These are phyloP conservation scores for Indri indri DNA, from an alignment of 2,113 vertebrate genomes.

Conservation along the genomic window DNA sequence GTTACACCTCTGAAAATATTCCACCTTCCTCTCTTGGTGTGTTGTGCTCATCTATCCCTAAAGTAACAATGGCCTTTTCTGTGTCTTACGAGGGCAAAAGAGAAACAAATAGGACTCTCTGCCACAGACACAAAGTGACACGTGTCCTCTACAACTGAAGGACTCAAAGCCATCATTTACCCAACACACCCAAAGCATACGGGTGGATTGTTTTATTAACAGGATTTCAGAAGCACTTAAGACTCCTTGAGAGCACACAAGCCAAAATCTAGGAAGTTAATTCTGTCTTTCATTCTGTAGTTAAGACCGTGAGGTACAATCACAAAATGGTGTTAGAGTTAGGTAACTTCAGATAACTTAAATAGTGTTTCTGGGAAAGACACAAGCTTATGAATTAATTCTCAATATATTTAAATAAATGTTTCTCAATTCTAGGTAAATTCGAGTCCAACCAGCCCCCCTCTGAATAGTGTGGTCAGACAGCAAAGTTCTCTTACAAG, in stretches of 20 bases:
- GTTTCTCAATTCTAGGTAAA: constrained; percentile 26
- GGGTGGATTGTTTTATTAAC: not conserved
- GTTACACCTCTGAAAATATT: not conserved
- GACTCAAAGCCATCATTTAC: not conserved
- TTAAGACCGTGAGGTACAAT: not conserved
- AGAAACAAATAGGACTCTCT: not conserved
- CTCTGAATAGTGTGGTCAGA: not conserved
- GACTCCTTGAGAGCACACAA: not conserved
- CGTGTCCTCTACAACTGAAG: not conserved
- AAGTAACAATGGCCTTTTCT: not conserved
- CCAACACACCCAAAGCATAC: not conserved
- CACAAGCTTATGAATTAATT: not conserved
- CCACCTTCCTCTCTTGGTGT: not conserved
- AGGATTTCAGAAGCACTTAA: not conserved
- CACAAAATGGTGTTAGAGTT: not conserved
- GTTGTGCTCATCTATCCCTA: not conserved
- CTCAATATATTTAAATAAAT: not conserved
- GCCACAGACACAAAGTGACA: not conserved
- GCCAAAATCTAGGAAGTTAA: not conserved
- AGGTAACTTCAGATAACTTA: not conserved
- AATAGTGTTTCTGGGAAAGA: not conserved
- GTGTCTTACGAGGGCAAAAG: not conserved
- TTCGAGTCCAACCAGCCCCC: not conserved
- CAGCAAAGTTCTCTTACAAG: not conserved
- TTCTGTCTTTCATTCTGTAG: not conserved